These are phyloP conservation scores for Cotesia chilonis DNA, from an alignment of 1,140 invertebrate species.

Conservation along the genomic window DNA sequence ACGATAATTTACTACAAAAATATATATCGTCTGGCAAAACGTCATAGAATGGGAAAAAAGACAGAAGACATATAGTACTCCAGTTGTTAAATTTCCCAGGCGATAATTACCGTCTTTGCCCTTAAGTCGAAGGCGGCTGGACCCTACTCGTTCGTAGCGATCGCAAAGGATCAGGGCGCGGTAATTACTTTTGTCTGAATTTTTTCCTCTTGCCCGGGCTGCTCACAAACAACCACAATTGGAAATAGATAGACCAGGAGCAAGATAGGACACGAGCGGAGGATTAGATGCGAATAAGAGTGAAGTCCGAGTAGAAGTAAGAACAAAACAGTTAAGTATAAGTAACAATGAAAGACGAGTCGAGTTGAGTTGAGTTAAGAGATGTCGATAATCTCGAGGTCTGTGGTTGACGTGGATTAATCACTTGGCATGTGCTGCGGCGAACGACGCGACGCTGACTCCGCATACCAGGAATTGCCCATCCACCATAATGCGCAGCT, in stretches of 20 bases:
- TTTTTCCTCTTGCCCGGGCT: not conserved
- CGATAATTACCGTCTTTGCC: slow-evolving; percentile 46
- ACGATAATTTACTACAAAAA: no score
- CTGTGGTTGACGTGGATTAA: slow-evolving; percentile 66
- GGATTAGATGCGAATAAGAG: not conserved
- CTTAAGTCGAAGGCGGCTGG: slow-evolving; percentile 27
- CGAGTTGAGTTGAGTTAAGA: not conserved
- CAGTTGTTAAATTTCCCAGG: slow-evolving; percentile 45
- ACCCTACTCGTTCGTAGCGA: slow-evolving; percentile 23
- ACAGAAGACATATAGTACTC: slow-evolving; percentile 16
- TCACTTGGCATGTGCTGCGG: slow-evolving; percentile 56
- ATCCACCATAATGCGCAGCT: slow-evolving; percentile 43
- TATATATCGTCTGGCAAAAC: no score
- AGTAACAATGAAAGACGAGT: slow-evolving; percentile 21
- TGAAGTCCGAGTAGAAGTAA: not conserved
- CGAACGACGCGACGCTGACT: slow-evolving; percentile 63
- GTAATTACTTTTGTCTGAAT: slow-evolving; percentile 29
- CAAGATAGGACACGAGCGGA: not conserved
- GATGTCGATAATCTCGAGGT: slow-evolving; percentile 38
- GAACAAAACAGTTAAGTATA: not conserved
- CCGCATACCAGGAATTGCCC: slow-evolving; percentile 26
- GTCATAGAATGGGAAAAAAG: no score
- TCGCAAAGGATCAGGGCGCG: slow-evolving; percentile 19
- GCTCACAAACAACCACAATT: no score
- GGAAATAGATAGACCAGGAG: no score